These are phyloP conservation scores for Dendropsophus ebraccatus DNA, from an alignment of 2,113 vertebrate species.

Conservation along the genomic window DNA sequence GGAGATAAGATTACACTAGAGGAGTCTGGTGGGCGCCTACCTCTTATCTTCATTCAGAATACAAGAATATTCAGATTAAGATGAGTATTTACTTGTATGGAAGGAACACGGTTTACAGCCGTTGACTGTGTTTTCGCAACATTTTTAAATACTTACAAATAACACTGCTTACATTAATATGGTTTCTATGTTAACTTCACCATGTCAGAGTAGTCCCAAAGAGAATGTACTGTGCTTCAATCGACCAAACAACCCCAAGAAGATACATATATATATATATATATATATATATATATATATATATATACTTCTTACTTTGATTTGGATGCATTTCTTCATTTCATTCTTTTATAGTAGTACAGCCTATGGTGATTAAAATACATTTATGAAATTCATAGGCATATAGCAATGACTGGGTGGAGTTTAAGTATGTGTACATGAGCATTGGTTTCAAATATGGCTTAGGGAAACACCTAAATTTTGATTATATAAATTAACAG, in stretches of 20 bases:
- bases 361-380: background rate
- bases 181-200: too few relatives aligned
- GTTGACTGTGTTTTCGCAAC: too few relatives aligned
- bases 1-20: too few relatives aligned
- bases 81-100: too few relatives aligned
- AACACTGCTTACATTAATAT: too few relatives aligned
- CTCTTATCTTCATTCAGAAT: too few relatives aligned
- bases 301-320: background rate
- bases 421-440: constrained; percentile 11
- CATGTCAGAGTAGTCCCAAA: too few relatives aligned
- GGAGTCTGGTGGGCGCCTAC: too few relatives aligned
- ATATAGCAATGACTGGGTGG: constrained; percentile 13
- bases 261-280: background rate
- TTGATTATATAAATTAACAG: constrained; percentile 36
- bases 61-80: too few relatives aligned
- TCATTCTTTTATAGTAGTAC: background rate
- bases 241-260: background rate
- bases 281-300: too few relatives aligned
- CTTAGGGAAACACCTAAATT: constrained; percentile 35
- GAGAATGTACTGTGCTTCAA: background rate
- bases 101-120: too few relatives aligned
- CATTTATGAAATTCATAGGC: background rate
- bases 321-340: background rate
- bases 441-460: constrained; percentile 42
- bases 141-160: too few relatives aligned